Conservation (phyloP, 2,797 vertebrate genomes). For the Siniperca scherzeri region DNA sequence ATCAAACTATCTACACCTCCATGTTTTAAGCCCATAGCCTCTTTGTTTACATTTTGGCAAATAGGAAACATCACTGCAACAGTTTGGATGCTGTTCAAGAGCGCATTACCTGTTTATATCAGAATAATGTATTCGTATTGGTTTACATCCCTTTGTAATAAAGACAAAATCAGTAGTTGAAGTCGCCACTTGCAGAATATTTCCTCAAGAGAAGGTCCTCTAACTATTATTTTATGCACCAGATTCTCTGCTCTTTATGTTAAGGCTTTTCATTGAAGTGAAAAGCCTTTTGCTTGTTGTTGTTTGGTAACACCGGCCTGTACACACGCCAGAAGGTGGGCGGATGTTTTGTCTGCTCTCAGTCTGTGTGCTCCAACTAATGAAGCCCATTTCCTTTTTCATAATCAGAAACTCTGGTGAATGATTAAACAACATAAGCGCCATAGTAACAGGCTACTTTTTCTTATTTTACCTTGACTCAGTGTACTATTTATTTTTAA, state of each 20-base stretch:
- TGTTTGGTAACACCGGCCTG: constrained; percentile 16
- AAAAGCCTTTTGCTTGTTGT: constrained; percentile 35
- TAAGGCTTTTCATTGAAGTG: not conserved
- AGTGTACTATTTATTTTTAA: constrained; percentile 21
- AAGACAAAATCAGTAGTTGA: not conserved
- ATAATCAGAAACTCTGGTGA: constrained; percentile 25
- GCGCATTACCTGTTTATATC: not conserved
- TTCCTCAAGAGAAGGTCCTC: constrained; percentile 1
- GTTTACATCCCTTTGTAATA: not conserved
- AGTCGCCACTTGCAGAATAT: constrained; percentile 1
- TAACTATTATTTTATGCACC: not conserved
- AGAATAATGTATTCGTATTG: not conserved
- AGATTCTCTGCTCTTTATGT: constrained; percentile 10
- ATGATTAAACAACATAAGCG: constrained; percentile 12
- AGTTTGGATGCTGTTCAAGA: not conserved
- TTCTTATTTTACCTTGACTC: not conserved
- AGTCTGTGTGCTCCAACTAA: constrained; percentile 57
- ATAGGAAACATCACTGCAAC: no score
- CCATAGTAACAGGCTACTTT: not conserved
- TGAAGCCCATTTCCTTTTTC: constrained; percentile 47
- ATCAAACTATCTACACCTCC: not conserved
- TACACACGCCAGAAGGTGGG: constrained; percentile 36
- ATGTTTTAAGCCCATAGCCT: not conserved
- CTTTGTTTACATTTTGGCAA: not conserved
- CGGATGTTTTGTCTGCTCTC: constrained; percentile 38